Conservation (phyloP, 2,888 invertebrate genomes). For the Parelbella ahira region DNA sequence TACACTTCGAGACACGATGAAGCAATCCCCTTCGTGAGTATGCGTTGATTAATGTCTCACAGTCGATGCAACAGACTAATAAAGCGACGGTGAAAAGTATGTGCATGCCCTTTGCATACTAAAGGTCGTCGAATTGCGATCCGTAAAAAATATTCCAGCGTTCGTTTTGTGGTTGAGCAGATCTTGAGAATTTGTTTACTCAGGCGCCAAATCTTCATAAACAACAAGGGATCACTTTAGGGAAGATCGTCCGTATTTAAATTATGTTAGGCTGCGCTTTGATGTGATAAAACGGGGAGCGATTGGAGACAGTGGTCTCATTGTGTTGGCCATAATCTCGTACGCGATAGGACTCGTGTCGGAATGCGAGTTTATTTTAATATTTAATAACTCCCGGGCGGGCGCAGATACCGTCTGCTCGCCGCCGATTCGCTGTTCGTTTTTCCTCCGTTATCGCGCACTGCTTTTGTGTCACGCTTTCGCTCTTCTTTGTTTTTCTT, state of each 20-base stretch:
- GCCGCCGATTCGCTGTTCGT: slow-evolving; percentile 69
- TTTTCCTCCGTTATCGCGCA: slow-evolving; percentile 71
- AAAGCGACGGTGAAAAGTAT: slow-evolving; percentile 24
- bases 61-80: slow-evolving; percentile 27
- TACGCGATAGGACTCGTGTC: slow-evolving; percentile 75
- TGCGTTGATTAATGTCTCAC: slow-evolving; percentile 52
- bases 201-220: slow-evolving; percentile 54
- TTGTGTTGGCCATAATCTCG: slow-evolving; percentile 75
- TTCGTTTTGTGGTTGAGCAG: neutral
- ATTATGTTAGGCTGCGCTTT: slow-evolving; percentile 68
- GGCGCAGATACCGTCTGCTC: slow-evolving; percentile 69
- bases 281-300: slow-evolving; percentile 71
- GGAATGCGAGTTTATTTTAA: slow-evolving; percentile 80
- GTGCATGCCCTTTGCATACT: slow-evolving; percentile 38
- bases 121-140: slow-evolving; percentile 33
- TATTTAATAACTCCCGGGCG: slow-evolving; percentile 78
- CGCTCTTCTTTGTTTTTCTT: slow-evolving; percentile 67
- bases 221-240: slow-evolving; percentile 35
- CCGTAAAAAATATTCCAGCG: slow-evolving; percentile 10
- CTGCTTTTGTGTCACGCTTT: slow-evolving; percentile 75
- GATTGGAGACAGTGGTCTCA: slow-evolving; percentile 67
- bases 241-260: slow-evolving; percentile 42
- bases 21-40: slow-evolving; percentile 56
- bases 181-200: slow-evolving; percentile 21
- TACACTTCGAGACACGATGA: slow-evolving; percentile 53